Conservation (phyloP, 1,140 invertebrate genomes). For the Rhyacophila brunnea region DNA sequence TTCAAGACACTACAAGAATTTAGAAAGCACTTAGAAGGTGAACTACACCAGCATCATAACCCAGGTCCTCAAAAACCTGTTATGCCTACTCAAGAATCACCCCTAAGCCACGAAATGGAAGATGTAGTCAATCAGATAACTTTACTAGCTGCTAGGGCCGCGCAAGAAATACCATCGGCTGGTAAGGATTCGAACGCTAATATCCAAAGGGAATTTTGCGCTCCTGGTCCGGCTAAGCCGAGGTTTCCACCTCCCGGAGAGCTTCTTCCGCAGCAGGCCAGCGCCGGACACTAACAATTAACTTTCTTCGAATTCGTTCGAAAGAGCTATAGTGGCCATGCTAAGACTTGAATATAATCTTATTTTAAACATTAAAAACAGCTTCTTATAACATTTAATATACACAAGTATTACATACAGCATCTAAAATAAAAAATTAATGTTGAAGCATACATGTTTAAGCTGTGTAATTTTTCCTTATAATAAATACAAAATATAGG, state of each 20-base stretch:
- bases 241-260: conserved; percentile 55
- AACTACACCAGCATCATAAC: conserved; percentile 47
- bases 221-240: conserved; percentile 49
- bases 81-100: conserved; percentile 53
- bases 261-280: conserved; percentile 50
- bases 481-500: too few species aligned
- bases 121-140: conserved; percentile 82
- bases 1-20: conserved; percentile 62
- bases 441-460: too few species aligned
- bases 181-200: conserved; percentile 53
- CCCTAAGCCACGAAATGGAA: conserved; percentile 76
- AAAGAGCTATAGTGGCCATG: conserved; percentile 7
- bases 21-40: conserved; percentile 66
- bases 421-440: too few species aligned
- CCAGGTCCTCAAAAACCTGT: conserved; percentile 41
- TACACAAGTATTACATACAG: too few species aligned
- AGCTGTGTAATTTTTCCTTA: too few species aligned
- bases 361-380: background rate
- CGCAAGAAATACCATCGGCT: conserved; percentile 49
- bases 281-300: conserved; percentile 55
- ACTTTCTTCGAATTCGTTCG: conserved; percentile 27
- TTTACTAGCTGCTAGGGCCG: conserved; percentile 68
- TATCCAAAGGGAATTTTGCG: conserved; percentile 47
- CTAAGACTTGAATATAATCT: background rate
- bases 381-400: too few species aligned